Conservation (phyloP, 2,113 vertebrate species). For the Azemiops feae region DNA sequence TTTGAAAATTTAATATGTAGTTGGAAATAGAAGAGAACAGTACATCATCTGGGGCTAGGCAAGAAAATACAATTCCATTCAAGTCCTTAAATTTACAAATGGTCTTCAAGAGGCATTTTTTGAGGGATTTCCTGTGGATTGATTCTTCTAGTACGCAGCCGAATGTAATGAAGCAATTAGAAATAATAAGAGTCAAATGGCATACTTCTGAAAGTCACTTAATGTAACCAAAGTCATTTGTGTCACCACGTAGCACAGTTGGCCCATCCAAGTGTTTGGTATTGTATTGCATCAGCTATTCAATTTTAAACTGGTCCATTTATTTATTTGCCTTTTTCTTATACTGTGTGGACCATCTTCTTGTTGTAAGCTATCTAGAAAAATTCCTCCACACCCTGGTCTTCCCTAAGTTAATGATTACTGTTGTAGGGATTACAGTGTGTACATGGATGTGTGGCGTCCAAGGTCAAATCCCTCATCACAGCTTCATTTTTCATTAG, state of each 20-base stretch:
- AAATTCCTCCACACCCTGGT: not conserved
- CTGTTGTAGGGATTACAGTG: not conserved
- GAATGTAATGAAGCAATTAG: constrained; percentile 65
- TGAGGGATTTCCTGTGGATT: constrained; percentile 27
- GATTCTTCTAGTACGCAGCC: constrained; percentile 56
- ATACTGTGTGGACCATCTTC: not conserved
- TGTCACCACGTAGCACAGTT: constrained; percentile 47
- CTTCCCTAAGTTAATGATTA: not conserved
- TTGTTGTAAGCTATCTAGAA: not conserved
- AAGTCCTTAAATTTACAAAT: constrained; percentile 59
- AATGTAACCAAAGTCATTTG: constrained; percentile 30
- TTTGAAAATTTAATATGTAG: constrained; percentile 42
- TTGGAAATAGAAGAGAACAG: constrained; percentile 45
- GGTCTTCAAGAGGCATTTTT: constrained; percentile 53
- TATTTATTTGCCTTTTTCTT: not conserved
- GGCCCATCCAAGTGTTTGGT: constrained; percentile 38
- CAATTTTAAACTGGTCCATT: not conserved
- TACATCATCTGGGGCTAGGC: constrained; percentile 50
- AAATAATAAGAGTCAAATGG: constrained; percentile 67
- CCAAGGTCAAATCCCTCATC: not conserved
- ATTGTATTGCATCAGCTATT: constrained; percentile 25
- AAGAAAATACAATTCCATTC: constrained; percentile 49
- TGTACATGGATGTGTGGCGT: too few species aligned
- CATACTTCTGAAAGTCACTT: constrained; percentile 63
- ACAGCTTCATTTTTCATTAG: not conserved